Conservation (phyloP, 2,113 vertebrate genomes). For the Chaetops frenatus region DNA sequence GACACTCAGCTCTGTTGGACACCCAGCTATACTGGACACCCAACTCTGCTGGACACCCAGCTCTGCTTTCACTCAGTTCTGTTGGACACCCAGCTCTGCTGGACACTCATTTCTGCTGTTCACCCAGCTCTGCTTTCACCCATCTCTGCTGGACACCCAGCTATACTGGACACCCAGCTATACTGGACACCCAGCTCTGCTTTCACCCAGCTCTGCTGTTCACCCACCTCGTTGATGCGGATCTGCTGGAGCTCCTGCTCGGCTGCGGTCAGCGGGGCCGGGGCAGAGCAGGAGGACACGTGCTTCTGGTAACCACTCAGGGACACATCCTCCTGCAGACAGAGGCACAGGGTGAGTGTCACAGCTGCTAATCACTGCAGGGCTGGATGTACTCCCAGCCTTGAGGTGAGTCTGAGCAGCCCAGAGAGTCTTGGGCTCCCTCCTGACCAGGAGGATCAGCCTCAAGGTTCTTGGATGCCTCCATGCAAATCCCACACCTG, state of each 20-base stretch:
- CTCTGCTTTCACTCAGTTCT: constrained; percentile 69
- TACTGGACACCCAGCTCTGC: neutral
- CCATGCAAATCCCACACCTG: fast-evolving
- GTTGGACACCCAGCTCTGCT: neutral
- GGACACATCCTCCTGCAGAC: constrained; percentile 87
- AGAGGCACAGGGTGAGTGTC: neutral
- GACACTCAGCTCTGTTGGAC: neutral
- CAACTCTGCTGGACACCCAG: constrained; percentile 51
- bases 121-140: neutral
- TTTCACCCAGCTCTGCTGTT: too few relatives aligned
- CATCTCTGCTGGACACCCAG: fast-evolving
- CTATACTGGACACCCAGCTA: neutral
- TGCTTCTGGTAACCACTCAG: constrained; percentile 92
- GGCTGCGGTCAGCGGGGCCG: constrained; percentile 85
- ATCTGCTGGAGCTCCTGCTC: constrained; percentile 94
- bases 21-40: constrained; percentile 71
- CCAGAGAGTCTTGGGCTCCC: fast-evolving
- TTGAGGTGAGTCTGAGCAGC: neutral
- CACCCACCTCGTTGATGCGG: constrained; percentile 89
- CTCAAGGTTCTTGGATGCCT: fast-evolving
- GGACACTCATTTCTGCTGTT: neutral
- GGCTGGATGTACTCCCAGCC: neutral
- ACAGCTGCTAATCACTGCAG: fast-evolving
- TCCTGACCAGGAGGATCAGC: neutral
- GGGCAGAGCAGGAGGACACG: constrained; percentile 82